Percentiles rank a stretch among this genome's conserved stretches.
phyloP scores from a whole-genome alignment of 2,113 vertebrate species.

The Syngnathus typhle region DNA sequence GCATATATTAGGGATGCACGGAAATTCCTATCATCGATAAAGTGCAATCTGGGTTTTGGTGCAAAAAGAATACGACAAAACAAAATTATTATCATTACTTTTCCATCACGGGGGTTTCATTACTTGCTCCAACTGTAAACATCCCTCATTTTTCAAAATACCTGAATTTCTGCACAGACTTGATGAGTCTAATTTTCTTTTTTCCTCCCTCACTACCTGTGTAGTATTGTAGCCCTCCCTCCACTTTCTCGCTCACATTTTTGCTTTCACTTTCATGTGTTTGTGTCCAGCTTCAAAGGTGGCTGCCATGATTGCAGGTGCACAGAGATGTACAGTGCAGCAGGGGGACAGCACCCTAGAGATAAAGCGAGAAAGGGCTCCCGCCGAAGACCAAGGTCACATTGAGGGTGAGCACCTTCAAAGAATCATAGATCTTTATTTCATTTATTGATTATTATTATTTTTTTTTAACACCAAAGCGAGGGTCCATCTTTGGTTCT shows the following conservation, averaged over 20 bases:
- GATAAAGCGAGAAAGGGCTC: slow-evolving; percentile 5
- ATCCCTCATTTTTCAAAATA: neutral
- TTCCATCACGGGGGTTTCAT: neutral
- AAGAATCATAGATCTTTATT: slow-evolving; percentile 5
- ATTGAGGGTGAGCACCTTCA: slow-evolving; percentile 24
- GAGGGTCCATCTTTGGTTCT: slow-evolving; percentile 10
- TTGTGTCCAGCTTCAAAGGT: slow-evolving; percentile 39
- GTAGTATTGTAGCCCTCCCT: slow-evolving; percentile 1
- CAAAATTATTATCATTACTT: neutral
- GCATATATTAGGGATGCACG: slow-evolving; percentile 5
- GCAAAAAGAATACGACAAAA: neutral
- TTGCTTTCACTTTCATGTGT: slow-evolving; percentile 27
- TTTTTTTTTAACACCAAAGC: slow-evolving; percentile 10
- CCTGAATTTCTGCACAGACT: neutral
- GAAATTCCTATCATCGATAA: slow-evolving; percentile 9
- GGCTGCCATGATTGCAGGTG: slow-evolving; percentile 23
- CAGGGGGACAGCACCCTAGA: neutral
- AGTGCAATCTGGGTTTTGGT: too few relatives aligned
- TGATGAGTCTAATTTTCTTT: neutral
- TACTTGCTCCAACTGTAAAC: neutral
- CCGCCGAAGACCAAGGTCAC: slow-evolving; percentile 12
- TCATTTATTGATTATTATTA: neutral
- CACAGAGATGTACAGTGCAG: slow-evolving; percentile 9
- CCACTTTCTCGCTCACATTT: neutral
- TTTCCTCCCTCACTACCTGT: neutral